Base-by-base conservation (phyloP, 2,113 vertebrate species). In the Oncorhynchus gorbuscha region DNA sequence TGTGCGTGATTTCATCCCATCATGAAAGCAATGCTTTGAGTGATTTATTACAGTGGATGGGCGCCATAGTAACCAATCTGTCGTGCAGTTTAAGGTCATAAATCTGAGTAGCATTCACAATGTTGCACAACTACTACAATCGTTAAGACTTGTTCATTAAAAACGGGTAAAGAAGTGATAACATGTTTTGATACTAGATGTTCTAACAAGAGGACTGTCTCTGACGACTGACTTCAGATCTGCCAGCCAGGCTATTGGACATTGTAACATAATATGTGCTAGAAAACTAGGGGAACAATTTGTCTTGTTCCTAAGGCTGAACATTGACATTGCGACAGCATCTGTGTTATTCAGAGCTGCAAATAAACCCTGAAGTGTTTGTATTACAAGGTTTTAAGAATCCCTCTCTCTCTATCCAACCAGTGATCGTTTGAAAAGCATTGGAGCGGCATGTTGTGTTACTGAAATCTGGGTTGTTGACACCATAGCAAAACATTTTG, bases 341-440 rank as follows among this genome's bases (percentile, higher is more conserved):
- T 62, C 73, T 62, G 82, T 90, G 86, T 88, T 84, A 49, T 18
- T 75, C 71, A 26, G 24, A 79, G 72, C 77, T 26, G 5, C 65
- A 55, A 73, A 74, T 73, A 71, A 77, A 82, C 78, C 30, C 22
- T 72, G 51, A 62, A 78, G 77, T 76, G 86, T 87, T 81, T 32
- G 77, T 74, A 81, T 75, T 69, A 79, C 6, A 35, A 72, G 76
- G 72, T 13, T 9, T 5, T 49, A 79, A 71, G 72, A 77, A 79
- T 83, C 6, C 11, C 71, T 59, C 6, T 59, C 6, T 59, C 71
- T 59, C 26, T 35, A 13, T 72, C 70, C 49, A 67, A 67, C 14
- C 16, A 7, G 22, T 16, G 65, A 3, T 20, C 28, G 64, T 28
- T 22, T 66, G 22, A 64, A 11, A 64, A 11, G 26, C n/a, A 28